Evolutionary conservation across 2,888 invertebrate species (phyloP).

Genomic region (Stenchaetothrips biformis): DNA sequence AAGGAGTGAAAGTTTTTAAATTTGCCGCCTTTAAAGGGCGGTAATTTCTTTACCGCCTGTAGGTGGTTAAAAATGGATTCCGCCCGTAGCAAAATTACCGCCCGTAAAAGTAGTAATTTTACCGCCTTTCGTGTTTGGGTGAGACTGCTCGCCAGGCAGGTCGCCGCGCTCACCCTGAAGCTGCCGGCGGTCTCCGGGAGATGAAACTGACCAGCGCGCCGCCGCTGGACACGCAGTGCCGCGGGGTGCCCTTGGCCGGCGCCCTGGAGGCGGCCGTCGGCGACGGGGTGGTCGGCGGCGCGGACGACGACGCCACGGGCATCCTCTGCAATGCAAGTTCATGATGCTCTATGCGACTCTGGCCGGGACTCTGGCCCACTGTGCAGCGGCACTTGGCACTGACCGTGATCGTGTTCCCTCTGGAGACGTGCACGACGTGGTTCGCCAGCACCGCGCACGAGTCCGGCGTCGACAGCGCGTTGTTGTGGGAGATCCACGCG

Average conservation of each 20-base stretch:
- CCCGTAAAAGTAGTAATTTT: no score
- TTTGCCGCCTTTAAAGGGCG: no score
- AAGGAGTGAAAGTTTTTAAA: no score
- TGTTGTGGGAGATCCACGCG: background rate
- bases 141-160: no score
- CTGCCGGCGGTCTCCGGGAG: slow-evolving; percentile 53
- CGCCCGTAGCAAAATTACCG: no score
- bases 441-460: background rate
- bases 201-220: slow-evolving; percentile 50
- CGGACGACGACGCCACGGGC: background rate
- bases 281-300: slow-evolving; percentile 35
- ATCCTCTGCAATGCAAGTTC: background rate
- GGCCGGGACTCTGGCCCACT: no score
- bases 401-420: slow-evolving; percentile 39
- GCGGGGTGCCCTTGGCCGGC: slow-evolving; percentile 29
- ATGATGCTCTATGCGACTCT: no score
- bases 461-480: background rate
- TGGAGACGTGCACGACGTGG: slow-evolving; percentile 34
- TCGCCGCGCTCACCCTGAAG: slow-evolving; percentile 62
- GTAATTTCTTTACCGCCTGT: no score
- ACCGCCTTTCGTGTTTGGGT: no score
- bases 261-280: slow-evolving; percentile 34
- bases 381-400: slow-evolving; percentile 34
- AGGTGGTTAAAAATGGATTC: no score
- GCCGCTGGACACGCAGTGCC: slow-evolving; percentile 30